phyloP scores from a whole-genome alignment of 2,888 invertebrate genomes.

The Rotaria magnacalcarata region DNA sequence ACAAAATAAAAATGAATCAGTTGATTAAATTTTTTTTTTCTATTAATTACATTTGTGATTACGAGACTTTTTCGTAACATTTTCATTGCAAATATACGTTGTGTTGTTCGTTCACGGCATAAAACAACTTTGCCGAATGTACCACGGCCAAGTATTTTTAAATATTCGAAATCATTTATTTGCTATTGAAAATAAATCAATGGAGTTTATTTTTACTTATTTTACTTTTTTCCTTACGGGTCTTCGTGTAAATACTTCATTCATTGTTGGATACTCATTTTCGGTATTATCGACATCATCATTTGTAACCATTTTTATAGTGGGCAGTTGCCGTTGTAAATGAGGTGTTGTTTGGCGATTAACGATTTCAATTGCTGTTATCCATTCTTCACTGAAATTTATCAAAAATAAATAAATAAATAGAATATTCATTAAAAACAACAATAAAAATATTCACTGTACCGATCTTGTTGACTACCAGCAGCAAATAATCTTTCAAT shows the following conservation, averaged over 20 bases:
- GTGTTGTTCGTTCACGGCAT: conserved; percentile 87
- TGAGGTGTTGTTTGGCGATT: conserved; percentile 60
- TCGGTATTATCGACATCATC: conserved; percentile 63
- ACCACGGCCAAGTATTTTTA: conserved; percentile 93
- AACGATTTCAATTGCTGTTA: conserved; percentile 71
- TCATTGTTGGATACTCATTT: conserved; percentile 62
- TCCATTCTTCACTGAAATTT: conserved; percentile 73
- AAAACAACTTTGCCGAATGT: conserved; percentile 98
- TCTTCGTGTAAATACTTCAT: conserved; percentile 49
- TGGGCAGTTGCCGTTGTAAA: background rate
- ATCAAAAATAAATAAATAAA: background rate
- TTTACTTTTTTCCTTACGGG: background rate
- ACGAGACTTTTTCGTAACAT: conserved; percentile 96
- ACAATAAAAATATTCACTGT: background rate
- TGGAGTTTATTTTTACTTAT: too few relatives aligned
- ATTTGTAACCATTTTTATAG: background rate
- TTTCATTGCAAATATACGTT: conserved; percentile 90
- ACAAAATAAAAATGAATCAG: background rate
- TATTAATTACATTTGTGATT: conserved; percentile 70
- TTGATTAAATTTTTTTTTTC: background rate
- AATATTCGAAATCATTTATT: conserved; percentile 96
- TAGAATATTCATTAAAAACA: too few relatives aligned
- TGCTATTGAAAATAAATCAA: background rate
- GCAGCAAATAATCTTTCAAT: conserved; percentile 96
- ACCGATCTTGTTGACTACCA: conserved; percentile 73